These are phyloP conservation scores for Eleginops maclovinus DNA, from an alignment of 2,113 vertebrate species.

Conservation along the genomic window DNA sequence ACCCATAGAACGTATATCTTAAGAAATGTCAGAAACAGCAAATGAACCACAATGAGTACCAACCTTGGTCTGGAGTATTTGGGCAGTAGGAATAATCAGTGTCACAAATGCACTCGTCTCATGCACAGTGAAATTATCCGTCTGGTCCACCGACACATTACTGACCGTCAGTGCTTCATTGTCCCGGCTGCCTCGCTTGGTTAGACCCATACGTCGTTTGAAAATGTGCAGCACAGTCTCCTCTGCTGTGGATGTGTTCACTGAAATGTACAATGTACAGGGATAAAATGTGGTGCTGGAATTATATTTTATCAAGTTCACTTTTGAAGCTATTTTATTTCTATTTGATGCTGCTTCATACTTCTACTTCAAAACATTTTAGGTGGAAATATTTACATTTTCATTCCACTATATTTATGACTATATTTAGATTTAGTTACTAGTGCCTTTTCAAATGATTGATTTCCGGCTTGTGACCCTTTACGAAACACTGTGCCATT, in stretches of 20 bases:
- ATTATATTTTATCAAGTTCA: neutral
- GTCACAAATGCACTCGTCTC: constrained; percentile 73
- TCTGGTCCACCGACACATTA: constrained; percentile 64
- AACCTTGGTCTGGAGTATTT: constrained; percentile 75
- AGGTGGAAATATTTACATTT: constrained; percentile 2
- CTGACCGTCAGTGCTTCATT: constrained; percentile 66
- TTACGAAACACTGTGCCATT: neutral
- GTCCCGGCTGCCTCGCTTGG: constrained; percentile 68
- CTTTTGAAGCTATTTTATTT: neutral
- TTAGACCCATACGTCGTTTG: constrained; percentile 78
- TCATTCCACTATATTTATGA: neutral
- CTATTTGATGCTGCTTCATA: neutral
- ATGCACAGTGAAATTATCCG: constrained; percentile 54
- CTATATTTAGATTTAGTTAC: neutral
- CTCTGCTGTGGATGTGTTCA: constrained; percentile 48
- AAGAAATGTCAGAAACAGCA: neutral
- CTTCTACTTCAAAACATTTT: neutral
- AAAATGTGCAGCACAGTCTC: constrained; percentile 76
- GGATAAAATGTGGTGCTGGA: neutral
- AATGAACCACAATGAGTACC: neutral
- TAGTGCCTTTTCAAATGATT: neutral
- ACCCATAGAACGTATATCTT: neutral
- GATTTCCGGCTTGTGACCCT: neutral
- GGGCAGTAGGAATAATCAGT: constrained; percentile 59
- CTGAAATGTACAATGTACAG: constrained; percentile 52